Evolutionary conservation across 2,888 invertebrate genomes (phyloP).

Genomic region (Trilocha varians): DNA sequence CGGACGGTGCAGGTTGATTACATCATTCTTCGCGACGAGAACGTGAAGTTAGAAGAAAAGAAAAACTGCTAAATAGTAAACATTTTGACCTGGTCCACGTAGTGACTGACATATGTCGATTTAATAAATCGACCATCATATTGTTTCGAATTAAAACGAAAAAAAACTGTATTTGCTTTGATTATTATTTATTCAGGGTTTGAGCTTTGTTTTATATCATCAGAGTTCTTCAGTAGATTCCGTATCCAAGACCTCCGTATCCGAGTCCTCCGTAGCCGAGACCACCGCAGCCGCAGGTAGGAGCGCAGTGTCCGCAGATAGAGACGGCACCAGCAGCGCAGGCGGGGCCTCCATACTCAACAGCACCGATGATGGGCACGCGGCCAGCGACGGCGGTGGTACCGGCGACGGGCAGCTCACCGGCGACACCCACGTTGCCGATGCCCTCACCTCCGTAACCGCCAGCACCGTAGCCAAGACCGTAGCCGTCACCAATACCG

Average conservation of each 20-base stretch:
- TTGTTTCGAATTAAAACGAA: too few relatives aligned
- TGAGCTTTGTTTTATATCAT: not conserved
- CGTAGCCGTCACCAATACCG: not conserved
- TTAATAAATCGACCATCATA: too few relatives aligned
- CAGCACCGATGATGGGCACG: slow-evolving; percentile 34
- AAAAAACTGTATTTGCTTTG: too few relatives aligned
- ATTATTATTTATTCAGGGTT: too few relatives aligned
- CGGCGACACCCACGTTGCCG: slow-evolving; percentile 27
- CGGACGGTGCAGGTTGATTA: too few relatives aligned
- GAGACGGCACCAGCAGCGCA: slow-evolving; percentile 33
- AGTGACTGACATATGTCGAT: too few relatives aligned
- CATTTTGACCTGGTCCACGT: too few relatives aligned
- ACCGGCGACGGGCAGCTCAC: slow-evolving; percentile 32
- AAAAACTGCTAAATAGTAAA: too few relatives aligned
- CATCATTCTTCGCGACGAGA: too few relatives aligned
- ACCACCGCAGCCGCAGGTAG: slow-evolving; percentile 21
- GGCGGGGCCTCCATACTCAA: slow-evolving; percentile 31
- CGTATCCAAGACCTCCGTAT: not conserved
- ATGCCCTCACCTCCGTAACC: slow-evolving; percentile 23
- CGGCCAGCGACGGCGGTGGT: slow-evolving; percentile 27
- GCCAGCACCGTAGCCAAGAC: slow-evolving; percentile 12
- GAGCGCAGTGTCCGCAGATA: slow-evolving; percentile 33
- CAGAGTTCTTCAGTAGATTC: not conserved
- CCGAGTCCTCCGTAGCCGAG: too few relatives aligned
- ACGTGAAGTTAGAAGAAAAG: too few relatives aligned